A percentile compares a stretch with the other conserved stretches of the same genome.
These are phyloP conservation scores for Physeter macrocephalus DNA, from an alignment of 2,113 vertebrate species.

Conservation along the genomic window DNA sequence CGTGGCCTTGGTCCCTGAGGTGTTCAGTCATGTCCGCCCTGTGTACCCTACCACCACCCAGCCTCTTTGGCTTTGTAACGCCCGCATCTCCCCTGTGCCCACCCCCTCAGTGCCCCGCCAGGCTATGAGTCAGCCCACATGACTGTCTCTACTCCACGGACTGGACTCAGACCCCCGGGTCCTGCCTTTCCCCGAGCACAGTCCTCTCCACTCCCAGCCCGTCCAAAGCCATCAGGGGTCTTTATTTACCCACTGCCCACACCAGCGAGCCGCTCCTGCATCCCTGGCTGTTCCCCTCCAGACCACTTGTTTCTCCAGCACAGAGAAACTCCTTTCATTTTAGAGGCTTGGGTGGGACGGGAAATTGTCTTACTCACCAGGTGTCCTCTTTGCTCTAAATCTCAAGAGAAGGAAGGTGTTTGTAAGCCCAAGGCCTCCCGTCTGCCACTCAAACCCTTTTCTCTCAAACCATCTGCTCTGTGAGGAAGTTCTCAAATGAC, in stretches of 20 bases:
- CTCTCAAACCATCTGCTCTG: background rate
- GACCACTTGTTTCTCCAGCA: background rate
- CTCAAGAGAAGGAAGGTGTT: background rate
- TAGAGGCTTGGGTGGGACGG: background rate
- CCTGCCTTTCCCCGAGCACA: background rate
- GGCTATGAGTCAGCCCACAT: background rate
- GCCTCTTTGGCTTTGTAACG: background rate
- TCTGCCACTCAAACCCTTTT: background rate
- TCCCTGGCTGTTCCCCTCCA: background rate
- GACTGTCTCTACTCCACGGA: background rate
- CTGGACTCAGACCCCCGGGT: background rate
- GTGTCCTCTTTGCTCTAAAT: background rate
- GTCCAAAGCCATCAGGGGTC: background rate
- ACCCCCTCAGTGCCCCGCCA: too few species aligned
- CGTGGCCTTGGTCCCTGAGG: background rate
- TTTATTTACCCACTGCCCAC: background rate
- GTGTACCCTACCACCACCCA: background rate
- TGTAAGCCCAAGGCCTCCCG: background rate
- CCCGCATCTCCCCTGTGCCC: background rate
- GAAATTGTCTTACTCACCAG: background rate
- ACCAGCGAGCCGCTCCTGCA: too few species aligned
- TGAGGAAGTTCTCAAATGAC: background rate
- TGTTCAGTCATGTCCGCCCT: background rate
- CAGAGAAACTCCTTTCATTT: background rate
- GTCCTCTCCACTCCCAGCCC: too few species aligned